A percentile compares a stretch with the other conserved stretches of the same genome.
phyloP scores from a whole-genome alignment of 2,797 vertebrate genomes.

The Harpagifer antarcticus region DNA sequence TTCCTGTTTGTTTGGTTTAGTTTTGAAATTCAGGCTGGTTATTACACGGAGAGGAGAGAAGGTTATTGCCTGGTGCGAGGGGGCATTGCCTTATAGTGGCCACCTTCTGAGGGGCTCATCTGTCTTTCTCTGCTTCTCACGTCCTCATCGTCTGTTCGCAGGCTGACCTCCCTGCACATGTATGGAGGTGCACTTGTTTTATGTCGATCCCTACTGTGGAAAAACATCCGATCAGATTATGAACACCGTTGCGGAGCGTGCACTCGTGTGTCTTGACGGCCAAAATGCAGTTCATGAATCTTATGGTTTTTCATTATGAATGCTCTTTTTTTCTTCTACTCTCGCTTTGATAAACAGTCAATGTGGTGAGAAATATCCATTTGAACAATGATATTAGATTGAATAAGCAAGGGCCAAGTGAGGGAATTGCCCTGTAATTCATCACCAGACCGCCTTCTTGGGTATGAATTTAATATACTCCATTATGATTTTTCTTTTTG shows the following conservation, averaged over 20 bases:
- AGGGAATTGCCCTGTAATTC: conserved; percentile 55
- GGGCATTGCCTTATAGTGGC: conserved; percentile 67
- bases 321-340: conserved; percentile 10
- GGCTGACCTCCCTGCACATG: conserved; percentile 3
- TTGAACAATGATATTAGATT: conserved; percentile 61
- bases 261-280: conserved; percentile 2
- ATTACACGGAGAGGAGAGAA: conserved; percentile 75
- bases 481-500: conserved; percentile 39
- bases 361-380: conserved; percentile 28
- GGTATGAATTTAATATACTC: conserved; percentile 62
- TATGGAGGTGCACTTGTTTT: conserved; percentile 26
- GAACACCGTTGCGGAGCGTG: not conserved
- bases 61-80: conserved; percentile 80
- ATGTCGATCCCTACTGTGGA: not conserved
- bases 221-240: conserved; percentile 5
- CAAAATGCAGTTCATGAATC: conserved; percentile 6
- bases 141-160: conserved; percentile 19
- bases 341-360: conserved; percentile 28
- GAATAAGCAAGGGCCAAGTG: conserved; percentile 50
- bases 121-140: conserved; percentile 35
- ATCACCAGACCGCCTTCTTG: conserved; percentile 47
- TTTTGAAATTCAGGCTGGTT: conserved; percentile 78
- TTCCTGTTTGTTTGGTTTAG: conserved; percentile 77
- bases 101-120: conserved; percentile 59
- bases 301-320: conserved; percentile 1